Evolutionary conservation across 2,113 vertebrate species (phyloP).

Genomic region (Centropus unirufus): DNA sequence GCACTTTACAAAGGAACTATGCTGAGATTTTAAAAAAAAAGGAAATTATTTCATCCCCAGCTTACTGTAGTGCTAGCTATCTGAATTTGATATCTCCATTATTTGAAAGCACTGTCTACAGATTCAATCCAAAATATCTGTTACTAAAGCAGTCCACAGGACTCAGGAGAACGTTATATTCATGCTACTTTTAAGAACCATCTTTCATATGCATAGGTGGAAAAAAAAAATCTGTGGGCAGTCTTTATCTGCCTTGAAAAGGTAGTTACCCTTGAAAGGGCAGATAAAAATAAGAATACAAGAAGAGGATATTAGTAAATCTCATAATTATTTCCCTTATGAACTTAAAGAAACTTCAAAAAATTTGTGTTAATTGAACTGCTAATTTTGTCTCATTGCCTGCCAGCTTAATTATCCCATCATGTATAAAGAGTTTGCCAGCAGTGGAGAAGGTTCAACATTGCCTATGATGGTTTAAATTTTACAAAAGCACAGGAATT

Average conservation of each 20-base stretch:
- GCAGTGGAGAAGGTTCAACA: not conserved
- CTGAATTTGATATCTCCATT: not conserved
- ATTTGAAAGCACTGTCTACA: constrained; percentile 10
- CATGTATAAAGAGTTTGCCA: not conserved
- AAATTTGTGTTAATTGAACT: not conserved
- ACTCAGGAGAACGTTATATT: not conserved
- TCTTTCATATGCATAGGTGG: not conserved
- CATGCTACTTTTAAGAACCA: not conserved
- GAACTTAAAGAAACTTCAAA: not conserved
- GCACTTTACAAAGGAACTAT: constrained; percentile 41
- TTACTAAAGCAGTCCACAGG: not conserved
- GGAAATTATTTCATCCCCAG: not conserved
- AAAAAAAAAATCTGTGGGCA: not conserved
- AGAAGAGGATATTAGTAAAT: not conserved
- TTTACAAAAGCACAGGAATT: not conserved
- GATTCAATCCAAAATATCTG: not conserved
- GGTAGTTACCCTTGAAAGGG: not conserved
- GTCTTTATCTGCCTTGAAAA: not conserved
- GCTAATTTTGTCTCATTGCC: constrained; percentile 11
- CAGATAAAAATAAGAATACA: not conserved
- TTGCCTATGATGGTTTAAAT: not conserved
- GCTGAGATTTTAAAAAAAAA: not conserved
- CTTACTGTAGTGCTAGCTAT: not conserved
- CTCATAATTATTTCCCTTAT: not conserved
- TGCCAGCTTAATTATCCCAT: not conserved